Evolutionary conservation across 2,888 invertebrate genomes (phyloP).

Genomic region (Luperina testacea): DNA sequence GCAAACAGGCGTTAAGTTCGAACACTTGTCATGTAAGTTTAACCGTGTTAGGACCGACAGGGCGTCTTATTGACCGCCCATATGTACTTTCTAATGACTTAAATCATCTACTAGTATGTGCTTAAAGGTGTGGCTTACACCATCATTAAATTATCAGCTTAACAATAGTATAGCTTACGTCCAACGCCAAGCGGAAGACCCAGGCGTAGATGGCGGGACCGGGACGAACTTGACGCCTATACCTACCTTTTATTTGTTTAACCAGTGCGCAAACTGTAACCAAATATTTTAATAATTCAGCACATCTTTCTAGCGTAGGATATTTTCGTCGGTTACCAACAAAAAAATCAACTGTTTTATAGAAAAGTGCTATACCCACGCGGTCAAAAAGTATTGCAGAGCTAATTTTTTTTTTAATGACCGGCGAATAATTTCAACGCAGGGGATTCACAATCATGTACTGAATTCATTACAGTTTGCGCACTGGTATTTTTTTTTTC

Average conservation of each 20-base stretch:
- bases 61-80: slow-evolving; percentile 51
- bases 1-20: slow-evolving; percentile 20
- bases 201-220: not conserved
- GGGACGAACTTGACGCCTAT: not conserved
- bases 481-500: too few species aligned
- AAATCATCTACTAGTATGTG: slow-evolving; percentile 42
- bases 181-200: not conserved
- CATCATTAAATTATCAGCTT: slow-evolving; percentile 14
- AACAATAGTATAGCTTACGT: slow-evolving; percentile 9
- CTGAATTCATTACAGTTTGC: too few species aligned
- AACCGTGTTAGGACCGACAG: slow-evolving; percentile 54
- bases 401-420: too few species aligned
- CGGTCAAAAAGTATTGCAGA: too few species aligned
- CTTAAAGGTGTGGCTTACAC: slow-evolving; percentile 27
- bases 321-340: too few species aligned
- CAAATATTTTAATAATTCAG: too few species aligned
- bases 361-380: too few species aligned
- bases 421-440: too few species aligned
- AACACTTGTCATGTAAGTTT: slow-evolving; percentile 55
- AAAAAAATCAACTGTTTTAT: too few species aligned
- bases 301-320: too few species aligned
- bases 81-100: slow-evolving; percentile 64
- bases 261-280: not conserved
- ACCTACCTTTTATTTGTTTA: not conserved
- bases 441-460: too few species aligned